Conservation (phyloP, 2,113 vertebrate species). For the Ranitomeya variabilis region DNA sequence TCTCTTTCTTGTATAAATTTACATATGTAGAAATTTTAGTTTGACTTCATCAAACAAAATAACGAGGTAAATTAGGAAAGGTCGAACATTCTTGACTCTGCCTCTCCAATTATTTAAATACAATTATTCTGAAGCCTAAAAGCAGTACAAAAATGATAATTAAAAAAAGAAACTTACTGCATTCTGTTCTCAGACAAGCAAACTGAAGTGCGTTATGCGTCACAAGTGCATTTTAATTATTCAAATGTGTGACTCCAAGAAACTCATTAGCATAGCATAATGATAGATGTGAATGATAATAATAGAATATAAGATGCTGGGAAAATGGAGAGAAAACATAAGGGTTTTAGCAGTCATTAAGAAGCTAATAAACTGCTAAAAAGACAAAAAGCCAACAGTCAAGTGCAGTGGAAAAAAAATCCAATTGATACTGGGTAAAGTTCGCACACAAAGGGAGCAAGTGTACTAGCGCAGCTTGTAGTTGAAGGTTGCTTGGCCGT, state of each 20-base stretch:
- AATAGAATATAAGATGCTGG: background rate
- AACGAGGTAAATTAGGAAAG: constrained; percentile 4
- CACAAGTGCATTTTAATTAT: background rate
- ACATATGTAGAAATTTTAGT: background rate
- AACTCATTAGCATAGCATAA: background rate
- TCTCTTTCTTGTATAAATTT: too few species aligned
- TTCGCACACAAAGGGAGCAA: too few species aligned
- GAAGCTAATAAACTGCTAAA: background rate
- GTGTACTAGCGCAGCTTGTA: too few species aligned
- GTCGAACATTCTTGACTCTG: constrained; percentile 1
- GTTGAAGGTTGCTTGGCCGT: too few species aligned
- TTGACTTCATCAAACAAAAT: background rate
- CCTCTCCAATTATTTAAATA: background rate
- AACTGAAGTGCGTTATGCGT: background rate
- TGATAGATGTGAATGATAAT: constrained; percentile 19
- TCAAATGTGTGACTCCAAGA: background rate
- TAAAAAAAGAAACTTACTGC: background rate
- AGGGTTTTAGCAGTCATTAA: background rate
- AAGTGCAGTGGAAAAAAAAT: background rate
- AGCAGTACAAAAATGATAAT: background rate
- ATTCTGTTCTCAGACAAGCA: background rate
- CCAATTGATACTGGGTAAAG: too few species aligned
- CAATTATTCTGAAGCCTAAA: background rate
- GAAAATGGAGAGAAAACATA: background rate
- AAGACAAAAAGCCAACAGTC: background rate